A percentile compares a stretch with the other conserved stretches of the same genome.
These are phyloP conservation scores for Mongoloraphidia duomilia DNA, from an alignment of 2,888 invertebrate species.

Conservation along the genomic window DNA sequence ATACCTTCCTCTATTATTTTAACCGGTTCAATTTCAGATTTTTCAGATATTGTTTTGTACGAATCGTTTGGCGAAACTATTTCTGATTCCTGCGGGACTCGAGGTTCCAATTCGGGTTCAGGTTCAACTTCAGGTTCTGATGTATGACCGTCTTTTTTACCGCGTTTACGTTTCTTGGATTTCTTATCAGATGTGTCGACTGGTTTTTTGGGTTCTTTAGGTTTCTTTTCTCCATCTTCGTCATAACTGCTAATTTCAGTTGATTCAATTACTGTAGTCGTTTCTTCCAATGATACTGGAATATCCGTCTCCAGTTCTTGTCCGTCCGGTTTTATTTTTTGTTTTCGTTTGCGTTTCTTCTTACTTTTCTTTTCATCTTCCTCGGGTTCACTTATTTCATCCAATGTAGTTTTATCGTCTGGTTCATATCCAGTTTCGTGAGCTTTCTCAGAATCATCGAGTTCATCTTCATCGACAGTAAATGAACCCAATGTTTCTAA, in stretches of 20 bases:
- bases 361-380: slow-evolving; percentile 27
- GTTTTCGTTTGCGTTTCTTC: slow-evolving; percentile 28
- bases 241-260: slow-evolving; percentile 26
- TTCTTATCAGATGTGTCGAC: slow-evolving; percentile 20
- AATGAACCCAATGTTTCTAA: slow-evolving; percentile 29
- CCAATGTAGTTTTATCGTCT: slow-evolving; percentile 46
- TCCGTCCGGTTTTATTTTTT: slow-evolving; percentile 30
- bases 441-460: slow-evolving; percentile 31
- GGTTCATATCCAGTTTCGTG: slow-evolving; percentile 60
- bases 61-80: slow-evolving; percentile 41
- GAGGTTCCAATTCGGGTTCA: slow-evolving; percentile 29
- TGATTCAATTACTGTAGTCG: slow-evolving; percentile 23
- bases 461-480: slow-evolving; percentile 18
- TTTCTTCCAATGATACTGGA: slow-evolving; percentile 33
- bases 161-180: slow-evolving; percentile 24
- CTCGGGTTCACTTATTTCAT: slow-evolving; percentile 37
- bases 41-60: slow-evolving; percentile 42
- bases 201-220: slow-evolving; percentile 18
- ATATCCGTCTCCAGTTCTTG: slow-evolving; percentile 33
- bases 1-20: slow-evolving; percentile 53
- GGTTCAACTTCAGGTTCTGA: slow-evolving; percentile 17
- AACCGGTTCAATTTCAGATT: slow-evolving; percentile 41
- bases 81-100: slow-evolving; percentile 10
- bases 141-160: slow-evolving; percentile 20
- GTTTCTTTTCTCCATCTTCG: slow-evolving; percentile 21